These are phyloP conservation scores for Polydesmus complanatus DNA, from an alignment of 2,888 invertebrate genomes.

Conservation along the genomic window DNA sequence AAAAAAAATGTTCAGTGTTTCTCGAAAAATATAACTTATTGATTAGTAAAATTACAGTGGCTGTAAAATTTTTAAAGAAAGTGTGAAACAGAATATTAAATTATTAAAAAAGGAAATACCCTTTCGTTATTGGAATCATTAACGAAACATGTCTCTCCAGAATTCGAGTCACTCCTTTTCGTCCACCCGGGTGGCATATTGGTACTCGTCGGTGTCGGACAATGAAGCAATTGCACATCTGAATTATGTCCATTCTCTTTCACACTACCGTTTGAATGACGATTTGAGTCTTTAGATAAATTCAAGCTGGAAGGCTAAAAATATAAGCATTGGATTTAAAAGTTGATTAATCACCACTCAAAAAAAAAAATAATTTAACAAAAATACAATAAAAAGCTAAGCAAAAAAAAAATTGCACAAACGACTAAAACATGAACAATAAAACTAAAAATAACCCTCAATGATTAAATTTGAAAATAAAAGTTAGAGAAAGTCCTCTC, in stretches of 20 bases:
- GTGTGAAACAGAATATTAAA: too few species aligned
- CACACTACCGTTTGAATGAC: not conserved
- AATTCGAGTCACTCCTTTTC: conserved; percentile 31
- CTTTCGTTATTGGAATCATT: conserved; percentile 38
- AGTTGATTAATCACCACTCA: too few species aligned
- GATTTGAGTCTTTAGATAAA: not conserved
- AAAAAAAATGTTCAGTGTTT: too few species aligned
- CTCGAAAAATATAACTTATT: too few species aligned
- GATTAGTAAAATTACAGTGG: too few species aligned
- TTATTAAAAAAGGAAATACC: conserved; percentile 33
- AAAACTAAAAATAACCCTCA: too few species aligned
- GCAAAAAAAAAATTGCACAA: not conserved
- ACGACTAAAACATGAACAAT: not conserved
- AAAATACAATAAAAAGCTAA: not conserved
- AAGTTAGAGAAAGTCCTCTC: too few species aligned
- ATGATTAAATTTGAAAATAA: too few species aligned
- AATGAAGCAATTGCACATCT: not conserved
- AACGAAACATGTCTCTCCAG: conserved; percentile 37
- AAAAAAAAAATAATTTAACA: too few species aligned
- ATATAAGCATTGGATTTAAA: not conserved
- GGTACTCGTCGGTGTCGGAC: conserved; percentile 17
- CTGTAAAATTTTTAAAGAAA: too few species aligned
- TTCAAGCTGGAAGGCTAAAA: not conserved
- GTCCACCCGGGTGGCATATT: conserved; percentile 37
- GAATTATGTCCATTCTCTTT: not conserved